Percentiles rank a stretch among this genome's conserved stretches.
These are phyloP conservation scores for Sebastes cheni DNA, from an alignment of 2,797 vertebrate genomes.

Conservation along the genomic window DNA sequence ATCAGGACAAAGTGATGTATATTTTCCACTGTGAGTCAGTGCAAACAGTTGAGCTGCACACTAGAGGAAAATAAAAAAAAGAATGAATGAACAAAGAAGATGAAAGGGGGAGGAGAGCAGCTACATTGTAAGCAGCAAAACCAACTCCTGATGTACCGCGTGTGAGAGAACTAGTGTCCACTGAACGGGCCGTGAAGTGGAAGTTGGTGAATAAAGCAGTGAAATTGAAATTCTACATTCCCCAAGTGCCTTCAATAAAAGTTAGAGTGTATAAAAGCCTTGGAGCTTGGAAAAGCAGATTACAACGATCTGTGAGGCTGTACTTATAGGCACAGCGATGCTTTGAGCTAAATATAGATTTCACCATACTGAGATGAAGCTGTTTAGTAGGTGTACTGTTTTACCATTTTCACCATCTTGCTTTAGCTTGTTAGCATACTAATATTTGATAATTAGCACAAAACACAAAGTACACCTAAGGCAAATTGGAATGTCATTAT, in stretches of 20 bases:
- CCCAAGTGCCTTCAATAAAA: neutral
- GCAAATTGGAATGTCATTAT: too few relatives aligned
- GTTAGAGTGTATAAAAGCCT: neutral
- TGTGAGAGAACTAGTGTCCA: neutral
- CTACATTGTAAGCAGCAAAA: neutral
- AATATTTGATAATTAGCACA: neutral
- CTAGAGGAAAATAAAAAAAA: neutral
- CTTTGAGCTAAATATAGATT: neutral
- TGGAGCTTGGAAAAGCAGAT: neutral
- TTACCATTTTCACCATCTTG: neutral
- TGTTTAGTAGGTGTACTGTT: neutral
- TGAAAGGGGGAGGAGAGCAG: neutral
- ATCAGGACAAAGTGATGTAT: neutral
- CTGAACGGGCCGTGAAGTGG: neutral
- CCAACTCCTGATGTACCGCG: neutral
- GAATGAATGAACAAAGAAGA: neutral
- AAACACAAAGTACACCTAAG: too few relatives aligned
- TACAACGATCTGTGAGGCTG: neutral
- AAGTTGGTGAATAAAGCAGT: neutral
- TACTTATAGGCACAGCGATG: neutral
- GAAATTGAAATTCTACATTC: neutral
- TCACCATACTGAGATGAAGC: neutral
- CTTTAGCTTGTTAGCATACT: neutral
- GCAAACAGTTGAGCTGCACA: neutral
- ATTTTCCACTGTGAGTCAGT: neutral